phyloP scores from a whole-genome alignment of 2,888 invertebrate species.

The Scaptomyza reducta region DNA sequence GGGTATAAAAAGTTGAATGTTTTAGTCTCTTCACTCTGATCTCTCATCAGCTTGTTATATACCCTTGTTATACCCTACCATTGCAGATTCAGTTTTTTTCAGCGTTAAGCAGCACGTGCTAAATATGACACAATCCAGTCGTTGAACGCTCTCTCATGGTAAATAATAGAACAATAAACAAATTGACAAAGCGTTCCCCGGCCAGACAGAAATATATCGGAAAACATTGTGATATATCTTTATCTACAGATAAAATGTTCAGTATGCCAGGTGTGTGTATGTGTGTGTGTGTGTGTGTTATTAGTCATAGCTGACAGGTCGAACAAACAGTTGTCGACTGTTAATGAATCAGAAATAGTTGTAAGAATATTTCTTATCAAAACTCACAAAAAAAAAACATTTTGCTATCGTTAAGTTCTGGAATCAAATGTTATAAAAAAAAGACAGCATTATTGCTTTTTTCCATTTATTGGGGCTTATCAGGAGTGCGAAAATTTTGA shows the following conservation, averaged over 20 bases:
- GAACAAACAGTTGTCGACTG: neutral
- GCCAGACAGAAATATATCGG: slow-evolving; percentile 47
- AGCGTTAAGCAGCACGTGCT: slow-evolving; percentile 20
- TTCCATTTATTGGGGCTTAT: slow-evolving; percentile 54
- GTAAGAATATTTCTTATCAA: slow-evolving; percentile 27
- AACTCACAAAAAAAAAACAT: neutral
- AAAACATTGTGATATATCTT: slow-evolving; percentile 13
- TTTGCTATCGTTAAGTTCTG: slow-evolving; percentile 26
- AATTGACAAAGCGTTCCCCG: slow-evolving; percentile 19
- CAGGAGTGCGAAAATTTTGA: slow-evolving; percentile 45
- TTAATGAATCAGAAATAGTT: slow-evolving; percentile 35
- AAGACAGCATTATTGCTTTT: neutral
- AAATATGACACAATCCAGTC: slow-evolving; percentile 18
- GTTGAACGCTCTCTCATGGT: slow-evolving; percentile 3
- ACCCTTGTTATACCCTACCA: no score
- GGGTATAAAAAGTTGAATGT: no score
- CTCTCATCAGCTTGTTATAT: neutral
- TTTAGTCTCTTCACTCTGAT: no score
- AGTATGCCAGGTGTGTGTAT: slow-evolving; percentile 18
- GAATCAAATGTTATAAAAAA: slow-evolving; percentile 20
- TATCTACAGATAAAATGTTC: slow-evolving; percentile 13
- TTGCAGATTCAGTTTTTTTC: neutral
- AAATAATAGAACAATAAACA: slow-evolving; percentile 44
- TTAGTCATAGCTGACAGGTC: slow-evolving; percentile 45
- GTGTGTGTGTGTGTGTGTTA: slow-evolving; percentile 4